A percentile compares a stretch with the other conserved stretches of the same genome.
Evolutionary conservation across 1,140 invertebrate genomes (phyloP).

Genomic region (Asobara japonica): DNA sequence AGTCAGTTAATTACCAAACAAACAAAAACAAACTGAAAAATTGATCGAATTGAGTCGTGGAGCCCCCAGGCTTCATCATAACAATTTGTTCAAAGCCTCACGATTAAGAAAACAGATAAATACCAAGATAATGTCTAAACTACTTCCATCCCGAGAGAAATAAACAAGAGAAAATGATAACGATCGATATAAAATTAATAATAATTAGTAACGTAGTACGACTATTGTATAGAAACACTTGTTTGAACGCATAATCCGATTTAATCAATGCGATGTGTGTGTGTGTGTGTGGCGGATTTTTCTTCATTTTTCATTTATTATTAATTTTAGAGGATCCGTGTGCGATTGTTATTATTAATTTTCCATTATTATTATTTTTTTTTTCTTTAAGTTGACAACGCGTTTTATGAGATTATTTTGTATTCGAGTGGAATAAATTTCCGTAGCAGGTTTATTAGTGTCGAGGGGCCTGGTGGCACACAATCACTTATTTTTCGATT

Average conservation of each 20-base stretch:
- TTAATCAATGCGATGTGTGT: constrained; percentile 4
- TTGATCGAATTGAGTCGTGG: background rate
- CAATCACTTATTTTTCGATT: background rate
- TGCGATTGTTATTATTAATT: background rate
- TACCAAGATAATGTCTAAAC: background rate
- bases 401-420: constrained; percentile 12
- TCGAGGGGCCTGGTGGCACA: too few relatives aligned
- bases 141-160: constrained; percentile 2
- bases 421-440: background rate
- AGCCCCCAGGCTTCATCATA: constrained; percentile 33
- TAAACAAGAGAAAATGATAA: constrained; percentile 26
- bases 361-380: background rate
- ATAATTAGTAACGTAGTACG: constrained; percentile 17
- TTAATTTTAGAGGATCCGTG: constrained; percentile 4
- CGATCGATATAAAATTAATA: constrained; percentile 1
- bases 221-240: constrained; percentile 16
- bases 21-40: background rate
- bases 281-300: constrained; percentile 10
- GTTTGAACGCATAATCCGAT: constrained; percentile 18
- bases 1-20: background rate
- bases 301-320: background rate
- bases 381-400: background rate
- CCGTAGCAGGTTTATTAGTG: too few relatives aligned
- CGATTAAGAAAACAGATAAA: constrained; percentile 28
- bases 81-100: constrained; percentile 28